Evolutionary conservation across 1,140 invertebrate species (phyloP).

Genomic region (Drosophila hydei): DNA sequence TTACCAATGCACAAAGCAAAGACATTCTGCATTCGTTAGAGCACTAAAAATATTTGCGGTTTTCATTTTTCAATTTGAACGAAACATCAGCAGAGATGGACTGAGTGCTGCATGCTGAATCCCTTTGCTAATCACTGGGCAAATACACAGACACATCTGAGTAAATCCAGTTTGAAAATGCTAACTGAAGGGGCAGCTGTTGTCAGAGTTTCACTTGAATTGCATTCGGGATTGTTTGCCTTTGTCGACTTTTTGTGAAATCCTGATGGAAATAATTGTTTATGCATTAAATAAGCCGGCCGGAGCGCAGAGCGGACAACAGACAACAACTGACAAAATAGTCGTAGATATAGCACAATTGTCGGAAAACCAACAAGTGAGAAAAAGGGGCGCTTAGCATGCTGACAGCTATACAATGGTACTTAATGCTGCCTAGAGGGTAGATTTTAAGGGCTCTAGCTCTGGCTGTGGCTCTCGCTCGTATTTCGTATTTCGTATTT

Average conservation of each 20-base stretch:
- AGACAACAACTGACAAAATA: conserved; percentile 78
- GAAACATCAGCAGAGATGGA: conserved; percentile 12
- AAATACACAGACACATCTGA: background rate
- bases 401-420: conserved; percentile 76
- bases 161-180: conserved; percentile 47
- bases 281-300: conserved; percentile 77
- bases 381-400: conserved; percentile 57
- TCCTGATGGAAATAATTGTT: conserved; percentile 82
- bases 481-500: conserved; percentile 8
- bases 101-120: conserved; percentile 37
- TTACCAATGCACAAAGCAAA: conserved; percentile 59
- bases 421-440: conserved; percentile 56
- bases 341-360: conserved; percentile 55
- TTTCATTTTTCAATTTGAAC: conserved; percentile 38
- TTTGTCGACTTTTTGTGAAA: conserved; percentile 81
- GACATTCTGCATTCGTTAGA: conserved; percentile 33
- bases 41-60: conserved; percentile 72
- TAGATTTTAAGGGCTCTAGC: conserved; percentile 32
- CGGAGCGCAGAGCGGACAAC: conserved; percentile 28
- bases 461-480: conserved; percentile 13
- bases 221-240: conserved; percentile 64
- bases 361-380: conserved; percentile 67
- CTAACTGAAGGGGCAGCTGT: conserved; percentile 39
- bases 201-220: conserved; percentile 38
- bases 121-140: conserved; percentile 36